Percentiles rank a stretch among this genome's conserved stretches.
Conservation (phyloP, 2,113 vertebrate species). For the Corvus hawaiiensis region DNA sequence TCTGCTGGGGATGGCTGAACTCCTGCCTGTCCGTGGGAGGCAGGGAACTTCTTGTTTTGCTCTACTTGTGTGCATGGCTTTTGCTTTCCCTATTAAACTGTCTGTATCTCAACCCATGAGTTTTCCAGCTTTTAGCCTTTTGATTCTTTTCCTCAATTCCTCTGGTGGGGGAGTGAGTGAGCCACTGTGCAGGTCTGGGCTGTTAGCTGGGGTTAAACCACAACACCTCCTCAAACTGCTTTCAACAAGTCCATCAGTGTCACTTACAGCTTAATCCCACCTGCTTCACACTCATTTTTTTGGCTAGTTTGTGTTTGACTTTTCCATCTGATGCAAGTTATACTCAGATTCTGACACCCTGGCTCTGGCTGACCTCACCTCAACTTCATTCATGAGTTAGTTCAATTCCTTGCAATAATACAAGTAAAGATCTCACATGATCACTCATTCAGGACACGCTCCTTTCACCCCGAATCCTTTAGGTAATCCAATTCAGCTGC, state of each 20-base stretch:
- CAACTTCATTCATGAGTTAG: neutral
- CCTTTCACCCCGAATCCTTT: neutral
- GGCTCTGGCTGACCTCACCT: neutral
- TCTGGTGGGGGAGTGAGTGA: neutral
- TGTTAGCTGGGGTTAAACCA: neutral
- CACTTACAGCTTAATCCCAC: neutral
- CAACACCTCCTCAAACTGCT: neutral
- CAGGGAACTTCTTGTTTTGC: neutral
- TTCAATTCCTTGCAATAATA: neutral
- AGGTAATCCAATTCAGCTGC: neutral
- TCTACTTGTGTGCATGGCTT: neutral
- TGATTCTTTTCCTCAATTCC: neutral
- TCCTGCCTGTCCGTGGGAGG: neutral
- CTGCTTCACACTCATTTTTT: neutral
- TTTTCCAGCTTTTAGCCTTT: neutral
- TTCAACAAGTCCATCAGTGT: neutral
- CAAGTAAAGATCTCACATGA: neutral
- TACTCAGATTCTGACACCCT: neutral
- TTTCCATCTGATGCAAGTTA: neutral
- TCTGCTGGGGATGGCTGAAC: neutral
- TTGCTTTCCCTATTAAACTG: neutral
- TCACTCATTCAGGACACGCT: neutral
- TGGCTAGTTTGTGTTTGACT: neutral
- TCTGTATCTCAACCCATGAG: neutral
- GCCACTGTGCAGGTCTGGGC: neutral